phyloP scores from a whole-genome alignment of 2,113 vertebrate genomes.

The Egretta garzetta region DNA sequence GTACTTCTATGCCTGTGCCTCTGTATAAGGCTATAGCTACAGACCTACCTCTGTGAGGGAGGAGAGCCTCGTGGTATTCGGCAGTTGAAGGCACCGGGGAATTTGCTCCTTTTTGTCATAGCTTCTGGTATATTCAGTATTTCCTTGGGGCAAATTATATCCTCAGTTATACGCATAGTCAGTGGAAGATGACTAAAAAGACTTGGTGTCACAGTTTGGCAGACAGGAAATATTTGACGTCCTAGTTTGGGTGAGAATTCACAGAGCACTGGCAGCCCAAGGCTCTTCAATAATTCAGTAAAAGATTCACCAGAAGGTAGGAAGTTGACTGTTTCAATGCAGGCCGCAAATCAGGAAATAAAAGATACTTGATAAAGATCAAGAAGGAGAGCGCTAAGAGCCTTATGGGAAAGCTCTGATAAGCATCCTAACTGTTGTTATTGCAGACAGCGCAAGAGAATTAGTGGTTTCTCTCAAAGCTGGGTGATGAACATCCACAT shows the following conservation, averaged over 20 bases:
- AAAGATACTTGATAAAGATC: neutral
- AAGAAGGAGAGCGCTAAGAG: neutral
- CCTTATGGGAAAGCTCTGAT: slow-evolving; percentile 28
- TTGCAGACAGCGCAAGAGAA: slow-evolving; percentile 44
- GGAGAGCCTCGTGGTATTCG: neutral
- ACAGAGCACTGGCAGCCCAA: neutral
- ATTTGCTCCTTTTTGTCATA: neutral
- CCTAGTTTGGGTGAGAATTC: neutral
- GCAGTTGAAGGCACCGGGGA: neutral
- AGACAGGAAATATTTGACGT: neutral
- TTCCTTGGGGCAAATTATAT: neutral
- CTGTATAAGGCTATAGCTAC: neutral
- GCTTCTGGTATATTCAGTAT: neutral
- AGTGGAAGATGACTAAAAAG: neutral
- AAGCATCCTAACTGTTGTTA: slow-evolving; percentile 46
- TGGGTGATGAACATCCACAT: slow-evolving; percentile 48
- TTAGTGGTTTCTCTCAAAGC: slow-evolving; percentile 51
- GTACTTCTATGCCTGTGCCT: neutral
- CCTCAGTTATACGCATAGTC: neutral
- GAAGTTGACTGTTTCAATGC: neutral
- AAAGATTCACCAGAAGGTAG: neutral
- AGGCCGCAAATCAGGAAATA: neutral
- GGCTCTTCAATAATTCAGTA: neutral
- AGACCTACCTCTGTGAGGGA: neutral
- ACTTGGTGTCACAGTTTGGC: neutral